These are phyloP conservation scores for Drosophila recens DNA, from an alignment of 2,888 invertebrate genomes.

Conservation along the genomic window DNA sequence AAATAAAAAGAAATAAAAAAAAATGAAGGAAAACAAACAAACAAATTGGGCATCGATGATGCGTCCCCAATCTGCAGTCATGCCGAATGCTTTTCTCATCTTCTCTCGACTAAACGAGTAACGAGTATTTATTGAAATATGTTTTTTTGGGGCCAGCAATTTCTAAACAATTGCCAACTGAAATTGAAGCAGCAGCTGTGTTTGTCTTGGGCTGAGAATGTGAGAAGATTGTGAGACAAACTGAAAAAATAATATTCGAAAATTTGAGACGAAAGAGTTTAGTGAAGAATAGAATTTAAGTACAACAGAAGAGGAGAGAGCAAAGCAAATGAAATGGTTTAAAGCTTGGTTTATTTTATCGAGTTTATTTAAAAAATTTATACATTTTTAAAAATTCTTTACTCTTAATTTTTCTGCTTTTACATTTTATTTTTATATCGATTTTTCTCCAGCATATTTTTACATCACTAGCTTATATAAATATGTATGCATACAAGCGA, in stretches of 20 bases:
- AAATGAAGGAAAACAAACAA: conserved; percentile 47
- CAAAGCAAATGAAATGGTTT: background rate
- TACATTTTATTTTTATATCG: too few species aligned
- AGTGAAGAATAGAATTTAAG: conserved; percentile 3
- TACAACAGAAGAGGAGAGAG: background rate
- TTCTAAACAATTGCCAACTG: conserved; percentile 65
- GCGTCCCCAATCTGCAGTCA: conserved; percentile 67
- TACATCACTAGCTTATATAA: too few species aligned
- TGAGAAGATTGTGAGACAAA: conserved; percentile 12
- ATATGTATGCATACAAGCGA: background rate
- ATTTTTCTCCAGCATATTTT: too few species aligned
- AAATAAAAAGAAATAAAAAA: conserved; percentile 6
- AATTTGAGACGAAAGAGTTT: conserved; percentile 27
- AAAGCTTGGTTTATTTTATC: too few species aligned
- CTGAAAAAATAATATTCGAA: conserved; percentile 25
- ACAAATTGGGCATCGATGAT: conserved; percentile 68
- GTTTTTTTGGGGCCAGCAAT: conserved; percentile 62
- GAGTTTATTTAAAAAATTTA: too few species aligned
- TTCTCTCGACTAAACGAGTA: conserved; percentile 25
- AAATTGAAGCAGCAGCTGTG: conserved; percentile 60
- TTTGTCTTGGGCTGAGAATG: conserved; percentile 48
- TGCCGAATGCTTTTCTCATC: conserved; percentile 61
- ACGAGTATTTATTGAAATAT: conserved; percentile 69
- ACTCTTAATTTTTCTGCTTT: too few species aligned
- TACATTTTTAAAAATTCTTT: too few species aligned